A percentile compares a stretch with the other conserved stretches of the same genome.
Evolutionary conservation across 1,140 invertebrate species (phyloP).

Genomic region (Heliconius eleuchia): DNA sequence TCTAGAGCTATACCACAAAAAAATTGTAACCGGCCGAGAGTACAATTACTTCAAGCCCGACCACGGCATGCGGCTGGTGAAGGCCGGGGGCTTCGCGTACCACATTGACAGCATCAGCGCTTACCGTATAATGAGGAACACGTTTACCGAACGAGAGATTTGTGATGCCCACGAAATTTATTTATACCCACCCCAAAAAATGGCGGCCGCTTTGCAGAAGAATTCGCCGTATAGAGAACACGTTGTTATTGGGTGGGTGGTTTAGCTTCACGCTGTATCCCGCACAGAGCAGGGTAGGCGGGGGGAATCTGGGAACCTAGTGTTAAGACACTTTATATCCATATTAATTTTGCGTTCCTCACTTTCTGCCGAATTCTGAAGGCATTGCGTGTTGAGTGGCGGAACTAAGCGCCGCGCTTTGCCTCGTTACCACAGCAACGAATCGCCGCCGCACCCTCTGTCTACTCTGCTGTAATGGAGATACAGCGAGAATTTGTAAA

Average conservation of each 20-base stretch:
- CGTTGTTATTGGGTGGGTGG: conserved; percentile 82
- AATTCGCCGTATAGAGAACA: conserved; percentile 84
- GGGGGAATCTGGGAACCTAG: too few species aligned
- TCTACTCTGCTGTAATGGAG: too few species aligned
- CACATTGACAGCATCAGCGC: conserved; percentile 83
- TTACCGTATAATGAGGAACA: conserved; percentile 83
- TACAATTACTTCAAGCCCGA: conserved; percentile 59
- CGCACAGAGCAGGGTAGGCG: too few species aligned
- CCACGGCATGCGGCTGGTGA: conserved; percentile 66
- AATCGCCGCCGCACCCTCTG: too few species aligned
- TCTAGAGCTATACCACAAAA: conserved; percentile 79
- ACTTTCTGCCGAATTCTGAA: too few species aligned
- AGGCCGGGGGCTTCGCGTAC: conserved; percentile 83
- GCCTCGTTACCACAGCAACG: too few species aligned
- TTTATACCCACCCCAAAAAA: conserved; percentile 81
- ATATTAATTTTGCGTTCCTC: too few species aligned
- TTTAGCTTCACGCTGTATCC: not conserved
- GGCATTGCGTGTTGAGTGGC: too few species aligned
- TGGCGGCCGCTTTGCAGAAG: conserved; percentile 81
- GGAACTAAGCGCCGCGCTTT: too few species aligned
- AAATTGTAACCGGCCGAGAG: conserved; percentile 57
- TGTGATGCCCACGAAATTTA: conserved; percentile 84
- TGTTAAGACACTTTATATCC: too few species aligned
- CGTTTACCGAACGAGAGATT: conserved; percentile 83
- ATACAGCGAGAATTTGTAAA: not conserved